These are phyloP conservation scores for Trissolcus japonicus DNA, from an alignment of 2,888 invertebrate genomes.

Conservation along the genomic window DNA sequence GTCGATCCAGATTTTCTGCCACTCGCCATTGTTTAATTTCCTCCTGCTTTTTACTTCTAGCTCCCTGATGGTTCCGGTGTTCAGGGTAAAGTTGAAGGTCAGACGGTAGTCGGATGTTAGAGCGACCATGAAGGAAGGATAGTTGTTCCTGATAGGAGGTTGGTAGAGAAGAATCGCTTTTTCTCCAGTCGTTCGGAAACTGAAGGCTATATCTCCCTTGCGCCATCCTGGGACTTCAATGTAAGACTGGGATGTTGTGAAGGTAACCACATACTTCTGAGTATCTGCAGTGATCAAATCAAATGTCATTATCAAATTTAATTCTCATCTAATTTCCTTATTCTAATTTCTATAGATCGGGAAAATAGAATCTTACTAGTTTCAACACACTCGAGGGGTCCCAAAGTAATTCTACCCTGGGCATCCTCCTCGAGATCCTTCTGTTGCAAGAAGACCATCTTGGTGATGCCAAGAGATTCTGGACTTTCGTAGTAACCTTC, in stretches of 20 bases:
- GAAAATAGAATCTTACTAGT: slow-evolving; percentile 83
- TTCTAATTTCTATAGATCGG: neutral
- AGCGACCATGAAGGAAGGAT: slow-evolving; percentile 94
- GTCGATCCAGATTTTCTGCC: slow-evolving; percentile 98
- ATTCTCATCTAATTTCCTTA: too few relatives aligned
- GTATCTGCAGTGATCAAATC: slow-evolving; percentile 81
- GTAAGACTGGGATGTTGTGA: slow-evolving; percentile 93
- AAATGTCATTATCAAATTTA: neutral
- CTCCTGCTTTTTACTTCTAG: slow-evolving; percentile 89
- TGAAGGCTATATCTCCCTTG: slow-evolving; percentile 93
- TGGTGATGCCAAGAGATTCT: slow-evolving; percentile 90
- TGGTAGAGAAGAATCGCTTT: slow-evolving; percentile 93
- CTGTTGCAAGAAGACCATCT: slow-evolving; percentile 93
- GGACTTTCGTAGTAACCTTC: slow-evolving; percentile 90
- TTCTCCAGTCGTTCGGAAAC: slow-evolving; percentile 93
- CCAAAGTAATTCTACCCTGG: slow-evolving; percentile 90
- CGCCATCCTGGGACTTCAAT: slow-evolving; percentile 96
- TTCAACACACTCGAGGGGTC: slow-evolving; percentile 95
- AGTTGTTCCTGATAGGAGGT: slow-evolving; percentile 90
- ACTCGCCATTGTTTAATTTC: slow-evolving; percentile 92
- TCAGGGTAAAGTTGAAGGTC: slow-evolving; percentile 92
- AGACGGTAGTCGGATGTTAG: slow-evolving; percentile 89
- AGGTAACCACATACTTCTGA: slow-evolving; percentile 94
- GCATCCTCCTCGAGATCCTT: slow-evolving; percentile 89
- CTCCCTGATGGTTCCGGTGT: slow-evolving; percentile 88